These are phyloP conservation scores for Thecophora atra DNA, from an alignment of 2,888 invertebrate genomes.

Conservation along the genomic window DNA sequence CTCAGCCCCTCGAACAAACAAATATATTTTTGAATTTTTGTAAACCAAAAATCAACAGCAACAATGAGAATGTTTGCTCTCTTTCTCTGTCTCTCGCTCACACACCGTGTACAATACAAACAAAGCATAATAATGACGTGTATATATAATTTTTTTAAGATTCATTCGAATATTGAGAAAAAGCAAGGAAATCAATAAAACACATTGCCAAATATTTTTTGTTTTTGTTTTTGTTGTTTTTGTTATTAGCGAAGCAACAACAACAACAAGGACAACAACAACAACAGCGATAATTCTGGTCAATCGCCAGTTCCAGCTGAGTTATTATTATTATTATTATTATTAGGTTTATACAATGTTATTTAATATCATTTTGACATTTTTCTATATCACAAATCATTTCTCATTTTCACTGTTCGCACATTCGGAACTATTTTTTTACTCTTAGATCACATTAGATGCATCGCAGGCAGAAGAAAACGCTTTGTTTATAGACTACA, in stretches of 20 bases:
- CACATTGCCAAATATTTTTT: background rate
- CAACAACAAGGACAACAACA: constrained; percentile 43
- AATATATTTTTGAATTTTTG: constrained; percentile 18
- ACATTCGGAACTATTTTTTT: background rate
- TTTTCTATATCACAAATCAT: background rate
- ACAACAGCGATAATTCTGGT: constrained; percentile 44
- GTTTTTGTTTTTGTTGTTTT: constrained; percentile 8
- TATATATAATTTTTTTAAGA: constrained; percentile 65
- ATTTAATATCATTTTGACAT: constrained; percentile 20
- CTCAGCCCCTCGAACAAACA: constrained; percentile 4
- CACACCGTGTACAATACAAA: constrained; percentile 8
- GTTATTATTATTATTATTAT: too few species aligned
- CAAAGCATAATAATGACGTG: constrained; percentile 58
- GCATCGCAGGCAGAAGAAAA: background rate
- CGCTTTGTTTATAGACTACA: background rate
- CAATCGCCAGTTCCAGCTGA: constrained; percentile 43
- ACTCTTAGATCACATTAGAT: background rate
- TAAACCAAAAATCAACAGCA: background rate
- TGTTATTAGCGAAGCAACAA: background rate
- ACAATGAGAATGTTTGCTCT: too few species aligned
- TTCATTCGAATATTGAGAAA: constrained; percentile 29
- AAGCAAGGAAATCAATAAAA: too few species aligned
- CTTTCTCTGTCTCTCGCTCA: background rate
- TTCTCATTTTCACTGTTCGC: background rate
- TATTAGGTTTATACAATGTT: too few species aligned